Percentiles rank a stretch among this genome's conserved stretches.
Conservation (phyloP, 2,113 vertebrate species). For the Xiphias gladius region DNA sequence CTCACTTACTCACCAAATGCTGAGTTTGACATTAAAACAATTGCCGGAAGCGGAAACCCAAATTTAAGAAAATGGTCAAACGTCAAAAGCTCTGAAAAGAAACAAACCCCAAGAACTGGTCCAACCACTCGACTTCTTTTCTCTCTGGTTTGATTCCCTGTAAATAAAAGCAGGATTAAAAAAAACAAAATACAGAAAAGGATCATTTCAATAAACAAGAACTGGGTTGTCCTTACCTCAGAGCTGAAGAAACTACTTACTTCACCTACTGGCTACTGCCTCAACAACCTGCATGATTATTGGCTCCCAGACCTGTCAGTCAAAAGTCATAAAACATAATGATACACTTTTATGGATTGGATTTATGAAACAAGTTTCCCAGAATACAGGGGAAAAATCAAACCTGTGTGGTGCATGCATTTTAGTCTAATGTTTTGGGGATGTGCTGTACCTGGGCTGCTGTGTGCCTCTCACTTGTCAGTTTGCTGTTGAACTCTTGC, state of each 20-base stretch:
- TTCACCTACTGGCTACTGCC: conserved; percentile 18
- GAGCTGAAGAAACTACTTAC: conserved; percentile 10
- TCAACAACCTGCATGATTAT: conserved; percentile 33
- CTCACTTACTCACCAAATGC: neutral
- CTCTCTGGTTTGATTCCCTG: conserved; percentile 11
- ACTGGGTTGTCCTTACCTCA: conserved; percentile 32
- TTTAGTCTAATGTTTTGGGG: conserved; percentile 63
- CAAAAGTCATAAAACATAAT: conserved; percentile 10
- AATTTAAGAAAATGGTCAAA: neutral
- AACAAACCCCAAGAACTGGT: neutral
- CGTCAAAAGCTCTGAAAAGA: neutral
- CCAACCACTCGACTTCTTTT: conserved; percentile 29
- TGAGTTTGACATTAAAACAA: neutral
- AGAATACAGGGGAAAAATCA: conserved; percentile 4
- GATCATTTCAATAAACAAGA: conserved; percentile 5
- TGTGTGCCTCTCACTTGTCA: conserved; percentile 82
- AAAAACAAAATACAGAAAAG: neutral
- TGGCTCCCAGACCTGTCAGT: conserved; percentile 41
- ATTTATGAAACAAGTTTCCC: conserved; percentile 1
- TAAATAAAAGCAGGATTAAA: neutral
- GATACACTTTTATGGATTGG: neutral
- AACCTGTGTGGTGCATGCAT: conserved; percentile 67
- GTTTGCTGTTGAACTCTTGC: conserved; percentile 85
- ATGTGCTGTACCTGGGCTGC: conserved; percentile 75
- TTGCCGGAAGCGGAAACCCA: neutral